A percentile compares a stretch with the other conserved stretches of the same genome.
Conservation (phyloP, 2,888 invertebrate species). For the Dynastes hyllus region DNA sequence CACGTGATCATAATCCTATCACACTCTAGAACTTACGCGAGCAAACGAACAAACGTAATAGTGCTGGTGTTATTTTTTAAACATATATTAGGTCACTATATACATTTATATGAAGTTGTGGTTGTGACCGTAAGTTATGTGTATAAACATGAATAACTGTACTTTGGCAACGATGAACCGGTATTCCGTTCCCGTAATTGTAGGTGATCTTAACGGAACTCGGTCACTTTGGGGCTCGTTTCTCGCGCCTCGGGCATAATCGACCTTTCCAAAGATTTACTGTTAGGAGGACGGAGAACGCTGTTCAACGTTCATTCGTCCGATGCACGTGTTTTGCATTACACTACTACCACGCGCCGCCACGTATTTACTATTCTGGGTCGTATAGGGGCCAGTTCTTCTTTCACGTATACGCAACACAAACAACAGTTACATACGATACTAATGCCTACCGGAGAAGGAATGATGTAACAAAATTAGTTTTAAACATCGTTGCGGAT, state of each 20-base stretch:
- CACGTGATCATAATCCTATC: too few species aligned
- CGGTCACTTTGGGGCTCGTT: constrained; percentile 56
- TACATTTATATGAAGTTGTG: constrained; percentile 3
- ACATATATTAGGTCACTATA: background rate
- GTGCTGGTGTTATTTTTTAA: background rate
- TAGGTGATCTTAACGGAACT: constrained; percentile 58
- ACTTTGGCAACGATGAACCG: constrained; percentile 56
- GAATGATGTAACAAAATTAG: constrained; percentile 21
- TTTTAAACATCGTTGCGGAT: constrained; percentile 1
- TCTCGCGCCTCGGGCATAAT: constrained; percentile 54
- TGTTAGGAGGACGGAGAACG: constrained; percentile 50
- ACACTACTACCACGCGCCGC: background rate
- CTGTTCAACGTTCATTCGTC: constrained; percentile 6
- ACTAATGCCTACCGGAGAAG: constrained; percentile 1
- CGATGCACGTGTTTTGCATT: constrained; percentile 43
- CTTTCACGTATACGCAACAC: constrained; percentile 1
- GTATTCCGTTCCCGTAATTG: constrained; percentile 57
- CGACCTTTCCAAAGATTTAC: constrained; percentile 57
- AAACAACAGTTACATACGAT: constrained; percentile 33
- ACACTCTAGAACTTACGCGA: too few species aligned
- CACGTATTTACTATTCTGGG: constrained; percentile 33
- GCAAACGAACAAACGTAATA: too few species aligned
- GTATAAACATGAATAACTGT: constrained; percentile 54
- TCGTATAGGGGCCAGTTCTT: constrained; percentile 23
- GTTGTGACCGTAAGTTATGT: constrained; percentile 17